A percentile compares a stretch with the other conserved stretches of the same genome.
Evolutionary conservation across 2,797 vertebrate species (phyloP).

Genomic region (Sebastes baramenuke): DNA sequence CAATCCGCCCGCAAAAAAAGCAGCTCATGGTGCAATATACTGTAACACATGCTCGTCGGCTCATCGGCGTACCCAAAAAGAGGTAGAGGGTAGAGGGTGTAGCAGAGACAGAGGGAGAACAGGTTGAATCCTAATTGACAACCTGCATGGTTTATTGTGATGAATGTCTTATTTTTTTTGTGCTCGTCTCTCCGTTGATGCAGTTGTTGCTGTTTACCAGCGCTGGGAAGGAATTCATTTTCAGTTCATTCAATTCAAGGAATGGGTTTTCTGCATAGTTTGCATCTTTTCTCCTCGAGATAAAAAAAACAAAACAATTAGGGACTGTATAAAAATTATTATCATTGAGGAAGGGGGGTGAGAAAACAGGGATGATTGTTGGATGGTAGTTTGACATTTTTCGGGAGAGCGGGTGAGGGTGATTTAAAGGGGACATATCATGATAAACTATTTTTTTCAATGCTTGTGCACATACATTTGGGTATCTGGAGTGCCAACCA

Average conservation of each 20-base stretch:
- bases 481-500: no score
- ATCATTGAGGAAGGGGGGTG: no score
- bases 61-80: not conserved
- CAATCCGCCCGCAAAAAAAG: conserved; percentile 34
- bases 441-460: not conserved
- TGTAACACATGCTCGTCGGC: not conserved
- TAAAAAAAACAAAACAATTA: not conserved
- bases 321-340: not conserved
- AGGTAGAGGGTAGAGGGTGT: not conserved
- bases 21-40: conserved; percentile 5
- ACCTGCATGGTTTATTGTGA: conserved; percentile 30
- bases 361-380: no score
- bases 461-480: not conserved
- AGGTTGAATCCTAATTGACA: conserved; percentile 22
- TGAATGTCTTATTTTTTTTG: conserved; percentile 6
- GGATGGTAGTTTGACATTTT: no score
- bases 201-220: not conserved
- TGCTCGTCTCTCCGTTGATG: not conserved
- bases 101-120: not conserved
- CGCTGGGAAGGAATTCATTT: conserved; percentile 3
- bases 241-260: conserved; percentile 19
- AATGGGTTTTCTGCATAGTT: not conserved
- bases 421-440: not conserved
- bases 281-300: not conserved
- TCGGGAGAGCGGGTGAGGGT: not conserved